phyloP scores from a whole-genome alignment of 2,113 vertebrate species.

The Pyxicephalus adspersus region DNA sequence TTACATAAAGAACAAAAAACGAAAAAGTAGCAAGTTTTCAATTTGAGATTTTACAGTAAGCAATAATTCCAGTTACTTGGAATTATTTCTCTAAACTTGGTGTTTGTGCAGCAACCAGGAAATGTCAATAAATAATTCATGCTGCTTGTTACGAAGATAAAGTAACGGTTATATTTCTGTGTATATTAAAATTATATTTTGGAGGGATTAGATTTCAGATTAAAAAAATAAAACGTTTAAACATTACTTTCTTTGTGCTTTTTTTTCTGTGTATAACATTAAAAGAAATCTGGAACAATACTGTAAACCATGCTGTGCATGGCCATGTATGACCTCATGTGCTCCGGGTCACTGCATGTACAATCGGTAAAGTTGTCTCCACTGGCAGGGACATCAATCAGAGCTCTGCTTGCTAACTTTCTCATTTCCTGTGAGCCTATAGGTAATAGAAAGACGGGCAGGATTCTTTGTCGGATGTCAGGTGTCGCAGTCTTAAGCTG shows the following conservation, averaged over 20 bases:
- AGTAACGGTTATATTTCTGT: too few species aligned
- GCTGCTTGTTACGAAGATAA: too few species aligned
- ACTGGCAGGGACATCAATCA: constrained; percentile 32
- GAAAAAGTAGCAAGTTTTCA: too few species aligned
- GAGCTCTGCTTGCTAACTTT: constrained; percentile 1
- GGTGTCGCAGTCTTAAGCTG: background rate
- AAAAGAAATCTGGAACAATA: background rate
- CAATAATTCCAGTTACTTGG: too few species aligned
- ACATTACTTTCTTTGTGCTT: background rate
- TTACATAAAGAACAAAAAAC: too few species aligned
- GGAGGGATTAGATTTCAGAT: too few species aligned
- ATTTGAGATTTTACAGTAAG: too few species aligned
- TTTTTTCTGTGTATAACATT: background rate
- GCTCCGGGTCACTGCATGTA: background rate
- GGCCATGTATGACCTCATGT: background rate
- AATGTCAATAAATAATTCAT: too few species aligned
- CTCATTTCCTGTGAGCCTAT: background rate
- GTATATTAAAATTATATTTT: too few species aligned
- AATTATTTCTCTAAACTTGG: too few species aligned
- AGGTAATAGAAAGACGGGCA: background rate
- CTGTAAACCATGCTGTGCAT: background rate
- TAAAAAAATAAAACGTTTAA: too few species aligned
- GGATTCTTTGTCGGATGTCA: background rate
- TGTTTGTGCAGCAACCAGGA: too few species aligned
- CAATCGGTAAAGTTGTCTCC: constrained; percentile 13